These are phyloP conservation scores for Myiotriccus ornatus DNA, from an alignment of 2,797 vertebrate species.

Conservation along the genomic window DNA sequence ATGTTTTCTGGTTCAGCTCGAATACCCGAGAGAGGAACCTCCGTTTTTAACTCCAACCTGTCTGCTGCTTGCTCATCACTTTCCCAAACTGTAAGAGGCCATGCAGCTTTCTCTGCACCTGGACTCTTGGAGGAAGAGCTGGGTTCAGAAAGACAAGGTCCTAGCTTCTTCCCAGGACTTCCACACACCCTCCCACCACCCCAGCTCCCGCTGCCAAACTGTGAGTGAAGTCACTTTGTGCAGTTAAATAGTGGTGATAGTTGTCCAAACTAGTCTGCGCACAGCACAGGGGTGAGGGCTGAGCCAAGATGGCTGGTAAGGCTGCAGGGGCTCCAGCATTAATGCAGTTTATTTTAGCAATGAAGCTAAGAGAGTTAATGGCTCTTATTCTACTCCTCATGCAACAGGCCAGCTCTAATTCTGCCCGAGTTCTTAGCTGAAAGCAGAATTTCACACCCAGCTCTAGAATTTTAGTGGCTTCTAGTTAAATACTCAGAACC, in stretches of 20 bases:
- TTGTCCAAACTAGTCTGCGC: neutral
- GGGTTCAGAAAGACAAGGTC: neutral
- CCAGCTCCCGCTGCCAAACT: no score
- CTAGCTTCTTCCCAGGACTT: neutral
- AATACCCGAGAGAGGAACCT: neutral
- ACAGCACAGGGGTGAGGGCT: neutral
- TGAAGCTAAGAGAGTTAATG: neutral
- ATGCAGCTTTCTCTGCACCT: neutral
- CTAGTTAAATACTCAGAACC: neutral
- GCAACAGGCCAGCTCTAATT: neutral
- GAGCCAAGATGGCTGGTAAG: neutral
- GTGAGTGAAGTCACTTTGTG: accelerated
- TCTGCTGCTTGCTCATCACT: neutral
- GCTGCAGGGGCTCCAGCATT: neutral
- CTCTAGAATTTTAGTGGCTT: neutral
- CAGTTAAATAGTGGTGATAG: neutral
- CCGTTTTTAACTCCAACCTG: neutral
- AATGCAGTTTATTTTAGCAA: neutral
- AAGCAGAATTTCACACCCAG: neutral
- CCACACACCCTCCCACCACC: no score
- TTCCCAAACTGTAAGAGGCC: neutral
- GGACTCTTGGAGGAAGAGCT: neutral
- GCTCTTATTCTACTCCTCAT: neutral
- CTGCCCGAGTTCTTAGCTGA: neutral
- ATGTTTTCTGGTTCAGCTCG: neutral